Base-by-base conservation (phyloP, 23 tunicate genomes). In the Ciona savignyi region DNA sequence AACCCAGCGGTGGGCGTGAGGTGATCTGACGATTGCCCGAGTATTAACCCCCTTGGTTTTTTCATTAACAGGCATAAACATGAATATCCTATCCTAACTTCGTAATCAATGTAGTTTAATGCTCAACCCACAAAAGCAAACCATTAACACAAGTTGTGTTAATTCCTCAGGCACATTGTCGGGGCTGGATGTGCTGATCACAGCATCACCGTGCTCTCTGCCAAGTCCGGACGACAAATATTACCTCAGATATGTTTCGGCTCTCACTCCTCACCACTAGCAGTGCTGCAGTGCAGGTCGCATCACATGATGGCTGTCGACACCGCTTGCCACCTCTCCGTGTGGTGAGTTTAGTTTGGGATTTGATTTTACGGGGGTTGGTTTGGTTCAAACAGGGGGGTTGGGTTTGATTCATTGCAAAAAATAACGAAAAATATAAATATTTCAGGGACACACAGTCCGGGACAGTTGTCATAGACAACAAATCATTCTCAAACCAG, bases 241-340 rank as follows among this genome's bases (percentile, higher is more conserved):
- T 29, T 83, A 20, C 78, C 96, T 32, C 86, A 86, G 2, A 32
- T 88, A 3, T 82, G 83, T 61, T 62, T 88, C 27, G 77, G 76
- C 24, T 67, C 87, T 0, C 29, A 75, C 1, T 4, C 15, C 34
- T 65, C 85, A 1, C 67, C 77, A 1, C 48, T 72, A 30, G 66
- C 63, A 11, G 3, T 11, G 2, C 60, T 79, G 56, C 49, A 30
- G 15, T 74, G 87, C 62, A 32, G 73, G 65, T 75, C 72, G 26
- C 80, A 82, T 49, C 70, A 67, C 75, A 15, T 82, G 67, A 82
- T 82, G 87, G 87, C 80, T 6, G 33, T 82, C 3, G 87, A 82
- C 70, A 60, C 75, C 0, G 25, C 27, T 24, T 82, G 87, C 80
- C 67, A 68, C 11, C 3, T 82, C 2, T 62, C 87, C 11, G 80